A percentile compares a stretch with the other conserved stretches of the same genome.
phyloP scores from a whole-genome alignment of 2,888 invertebrate species.

The Graphium colonna region DNA sequence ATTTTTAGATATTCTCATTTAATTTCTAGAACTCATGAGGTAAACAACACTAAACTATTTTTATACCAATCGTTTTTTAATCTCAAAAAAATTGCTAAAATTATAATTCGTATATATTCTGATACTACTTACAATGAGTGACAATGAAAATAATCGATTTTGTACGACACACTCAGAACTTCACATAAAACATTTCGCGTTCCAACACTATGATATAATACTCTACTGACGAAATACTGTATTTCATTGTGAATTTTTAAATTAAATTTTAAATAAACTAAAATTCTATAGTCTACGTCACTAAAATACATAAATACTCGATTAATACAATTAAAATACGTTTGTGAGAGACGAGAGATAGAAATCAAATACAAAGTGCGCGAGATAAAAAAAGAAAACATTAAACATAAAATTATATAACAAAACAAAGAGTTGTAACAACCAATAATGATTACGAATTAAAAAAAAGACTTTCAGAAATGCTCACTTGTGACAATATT shows the following conservation, averaged over 20 bases:
- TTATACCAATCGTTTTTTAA: conserved; percentile 59
- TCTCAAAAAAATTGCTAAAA: conserved; percentile 44
- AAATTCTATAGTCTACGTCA: conserved; percentile 60
- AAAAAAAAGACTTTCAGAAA: conserved; percentile 18
- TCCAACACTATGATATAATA: conserved; percentile 54
- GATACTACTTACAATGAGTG: conserved; percentile 41
- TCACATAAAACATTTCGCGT: conserved; percentile 25
- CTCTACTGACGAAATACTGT: conserved; percentile 51
- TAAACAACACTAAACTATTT: conserved; percentile 76
- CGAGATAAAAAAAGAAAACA: conserved; percentile 49
- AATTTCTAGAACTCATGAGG: conserved; percentile 79
- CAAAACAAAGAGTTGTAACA: conserved; percentile 68
- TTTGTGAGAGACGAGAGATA: conserved; percentile 43
- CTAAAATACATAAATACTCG: conserved; percentile 71
- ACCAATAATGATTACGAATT: conserved; percentile 47
- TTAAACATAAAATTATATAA: conserved; percentile 73
- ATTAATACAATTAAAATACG: conserved; percentile 44
- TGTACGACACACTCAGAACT: conserved; percentile 41
- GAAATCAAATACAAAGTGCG: conserved; percentile 39
- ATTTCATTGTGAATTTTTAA: conserved; percentile 41
- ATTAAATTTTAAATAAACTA: conserved; percentile 56
- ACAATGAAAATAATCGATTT: conserved; percentile 31
- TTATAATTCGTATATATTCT: conserved; percentile 42
- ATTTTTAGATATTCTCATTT: conserved; percentile 68
- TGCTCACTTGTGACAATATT: conserved; percentile 5